A percentile compares a stretch with the other conserved stretches of the same genome.
These are phyloP conservation scores for Mellivora capensis DNA, from an alignment of 2,113 vertebrate genomes.

Conservation along the genomic window DNA sequence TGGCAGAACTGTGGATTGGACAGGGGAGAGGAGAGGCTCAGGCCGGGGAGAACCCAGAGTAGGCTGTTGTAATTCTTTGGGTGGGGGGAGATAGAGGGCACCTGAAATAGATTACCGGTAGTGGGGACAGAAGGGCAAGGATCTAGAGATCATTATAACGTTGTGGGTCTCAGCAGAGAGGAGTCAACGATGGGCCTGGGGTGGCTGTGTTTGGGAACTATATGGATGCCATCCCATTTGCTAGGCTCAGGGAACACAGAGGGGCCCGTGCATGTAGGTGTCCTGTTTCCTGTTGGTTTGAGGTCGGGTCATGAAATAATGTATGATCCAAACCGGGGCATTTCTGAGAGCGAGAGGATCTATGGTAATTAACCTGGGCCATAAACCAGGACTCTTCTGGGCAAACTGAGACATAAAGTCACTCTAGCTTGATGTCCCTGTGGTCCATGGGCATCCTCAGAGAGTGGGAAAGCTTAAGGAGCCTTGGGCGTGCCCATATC, in stretches of 20 bases:
- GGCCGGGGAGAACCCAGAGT: not conserved
- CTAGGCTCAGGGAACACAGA: not conserved
- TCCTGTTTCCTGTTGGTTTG: not conserved
- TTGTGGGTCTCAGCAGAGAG: not conserved
- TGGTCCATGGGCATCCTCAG: not conserved
- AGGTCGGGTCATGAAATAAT: not conserved
- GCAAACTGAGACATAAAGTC: not conserved
- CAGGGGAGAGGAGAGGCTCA: too few species aligned
- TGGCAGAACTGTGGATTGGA: not conserved
- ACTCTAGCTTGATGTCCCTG: not conserved
- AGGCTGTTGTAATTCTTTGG: not conserved
- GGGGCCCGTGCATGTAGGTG: accelerated
- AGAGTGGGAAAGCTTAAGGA: not conserved
- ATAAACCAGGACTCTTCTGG: not conserved
- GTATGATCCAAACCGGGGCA: not conserved
- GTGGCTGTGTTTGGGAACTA: not conserved
- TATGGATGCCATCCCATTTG: accelerated
- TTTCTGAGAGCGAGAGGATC: not conserved
- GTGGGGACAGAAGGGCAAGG: not conserved
- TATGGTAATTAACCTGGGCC: not conserved
- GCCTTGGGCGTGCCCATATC: accelerated
- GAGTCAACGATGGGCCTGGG: not conserved
- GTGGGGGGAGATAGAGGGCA: not conserved
- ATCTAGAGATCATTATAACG: not conserved
- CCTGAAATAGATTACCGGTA: not conserved